These are phyloP conservation scores for Nothoprocta perdicaria DNA, from an alignment of 2,113 vertebrate genomes.

Conservation along the genomic window DNA sequence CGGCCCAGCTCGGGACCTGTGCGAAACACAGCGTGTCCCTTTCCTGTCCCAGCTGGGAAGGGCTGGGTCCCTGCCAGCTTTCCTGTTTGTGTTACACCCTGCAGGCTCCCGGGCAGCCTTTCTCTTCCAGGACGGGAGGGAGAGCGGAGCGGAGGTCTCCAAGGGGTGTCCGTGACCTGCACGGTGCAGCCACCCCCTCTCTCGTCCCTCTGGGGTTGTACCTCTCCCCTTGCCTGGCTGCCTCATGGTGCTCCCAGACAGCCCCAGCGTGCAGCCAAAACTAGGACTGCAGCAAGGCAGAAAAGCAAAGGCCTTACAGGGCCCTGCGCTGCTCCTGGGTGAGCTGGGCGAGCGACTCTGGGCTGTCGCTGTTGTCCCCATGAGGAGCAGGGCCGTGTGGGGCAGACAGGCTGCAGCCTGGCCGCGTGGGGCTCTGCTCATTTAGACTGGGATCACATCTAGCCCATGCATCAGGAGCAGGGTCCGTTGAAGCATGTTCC, in stretches of 20 bases:
- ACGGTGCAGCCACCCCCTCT: rapidly evolving
- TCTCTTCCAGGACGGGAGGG: neutral
- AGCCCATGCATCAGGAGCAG: no score
- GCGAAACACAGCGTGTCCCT: neutral
- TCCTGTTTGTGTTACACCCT: conserved; percentile 47
- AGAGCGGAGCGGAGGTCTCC: rapidly evolving
- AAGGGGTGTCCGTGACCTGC: rapidly evolving
- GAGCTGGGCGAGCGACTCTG: no score
- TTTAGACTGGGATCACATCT: neutral
- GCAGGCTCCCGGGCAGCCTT: neutral
- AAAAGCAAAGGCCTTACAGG: neutral
- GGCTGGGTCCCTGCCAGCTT: conserved; percentile 25
- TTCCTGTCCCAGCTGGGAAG: conserved; percentile 45
- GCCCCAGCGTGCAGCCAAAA: neutral
- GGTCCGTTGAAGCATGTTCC: no score
- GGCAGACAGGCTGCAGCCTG: neutral
- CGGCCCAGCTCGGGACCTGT: rapidly evolving
- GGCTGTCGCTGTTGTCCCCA: neutral
- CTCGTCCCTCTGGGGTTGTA: rapidly evolving
- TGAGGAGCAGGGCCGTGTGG: no score
- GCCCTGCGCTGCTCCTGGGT: no score
- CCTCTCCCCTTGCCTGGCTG: rapidly evolving
- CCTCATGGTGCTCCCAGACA: neutral
- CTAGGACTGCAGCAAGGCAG: no score
- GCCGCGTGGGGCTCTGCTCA: no score